Conservation (phyloP, 2,797 vertebrate species). For the Pterois miles region DNA sequence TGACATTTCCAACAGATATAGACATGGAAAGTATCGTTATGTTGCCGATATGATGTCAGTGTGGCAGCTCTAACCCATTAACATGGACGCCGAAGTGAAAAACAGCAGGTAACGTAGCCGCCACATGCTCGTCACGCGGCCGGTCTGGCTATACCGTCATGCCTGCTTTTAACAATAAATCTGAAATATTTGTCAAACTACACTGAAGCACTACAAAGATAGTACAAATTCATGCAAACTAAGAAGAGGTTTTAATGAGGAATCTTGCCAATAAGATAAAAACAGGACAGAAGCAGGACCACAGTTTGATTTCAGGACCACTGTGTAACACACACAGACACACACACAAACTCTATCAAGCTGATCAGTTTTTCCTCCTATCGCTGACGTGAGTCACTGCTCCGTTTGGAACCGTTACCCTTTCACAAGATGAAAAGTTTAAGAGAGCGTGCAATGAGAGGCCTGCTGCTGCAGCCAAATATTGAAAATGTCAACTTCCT, state of each 20-base stretch:
- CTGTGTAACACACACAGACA: not conserved
- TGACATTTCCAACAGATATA: too few relatives aligned
- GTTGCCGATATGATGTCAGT: too few relatives aligned
- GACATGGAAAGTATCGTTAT: too few relatives aligned
- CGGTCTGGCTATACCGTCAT: too few relatives aligned
- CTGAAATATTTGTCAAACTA: not conserved
- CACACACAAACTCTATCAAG: slow-evolving; percentile 21
- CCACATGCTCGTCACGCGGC: too few relatives aligned
- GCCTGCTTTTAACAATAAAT: slow-evolving; percentile 1
- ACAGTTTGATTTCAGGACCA: too few relatives aligned
- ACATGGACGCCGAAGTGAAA: too few relatives aligned
- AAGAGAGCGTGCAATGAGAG: slow-evolving; percentile 50
- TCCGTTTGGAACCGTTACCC: slow-evolving; percentile 54
- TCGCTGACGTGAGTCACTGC: slow-evolving; percentile 47
- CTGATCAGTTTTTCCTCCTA: slow-evolving; percentile 54
- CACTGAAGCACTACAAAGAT: not conserved
- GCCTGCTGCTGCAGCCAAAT: slow-evolving; percentile 51
- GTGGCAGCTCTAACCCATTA: too few relatives aligned
- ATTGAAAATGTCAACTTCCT: slow-evolving; percentile 69
- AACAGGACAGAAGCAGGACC: not conserved
- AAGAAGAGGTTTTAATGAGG: not conserved
- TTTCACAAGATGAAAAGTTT: slow-evolving; percentile 68
- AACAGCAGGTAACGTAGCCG: too few relatives aligned
- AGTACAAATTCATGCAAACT: not conserved
- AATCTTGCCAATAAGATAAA: not conserved